These are phyloP conservation scores for Scaptomyza montana DNA, from an alignment of 1,140 invertebrate genomes.

Conservation along the genomic window DNA sequence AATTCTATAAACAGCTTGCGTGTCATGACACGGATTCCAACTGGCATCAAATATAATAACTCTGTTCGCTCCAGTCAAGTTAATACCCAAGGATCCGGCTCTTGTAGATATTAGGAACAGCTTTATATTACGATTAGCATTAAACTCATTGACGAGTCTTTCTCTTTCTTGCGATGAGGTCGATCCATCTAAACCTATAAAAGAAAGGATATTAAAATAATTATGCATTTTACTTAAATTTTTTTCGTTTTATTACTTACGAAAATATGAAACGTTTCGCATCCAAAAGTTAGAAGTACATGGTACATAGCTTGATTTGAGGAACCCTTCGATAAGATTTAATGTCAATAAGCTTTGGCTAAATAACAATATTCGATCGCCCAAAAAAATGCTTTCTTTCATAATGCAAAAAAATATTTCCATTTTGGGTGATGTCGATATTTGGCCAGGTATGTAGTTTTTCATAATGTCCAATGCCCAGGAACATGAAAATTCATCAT, in stretches of 20 bases:
- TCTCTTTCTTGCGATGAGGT: conserved; percentile 97
- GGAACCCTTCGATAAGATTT: conserved; percentile 98
- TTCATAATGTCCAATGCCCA: conserved; percentile 94
- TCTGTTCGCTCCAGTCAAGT: conserved; percentile 97
- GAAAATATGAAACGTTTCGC: conserved; percentile 94
- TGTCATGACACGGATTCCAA: conserved; percentile 99
- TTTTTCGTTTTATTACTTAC: conserved; percentile 86
- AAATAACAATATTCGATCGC: conserved; percentile 97
- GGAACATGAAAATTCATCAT: conserved; percentile 92
- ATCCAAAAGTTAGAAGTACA: conserved; percentile 91
- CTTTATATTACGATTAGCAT: conserved; percentile 94
- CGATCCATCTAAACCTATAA: conserved; percentile 94
- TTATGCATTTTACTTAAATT: background rate
- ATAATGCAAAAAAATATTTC: conserved; percentile 96
- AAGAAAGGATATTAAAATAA: background rate
- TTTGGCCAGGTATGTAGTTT: conserved; percentile 93
- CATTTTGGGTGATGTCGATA: conserved; percentile 98
- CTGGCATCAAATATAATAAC: conserved; percentile 99
- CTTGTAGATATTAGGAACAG: conserved; percentile 98
- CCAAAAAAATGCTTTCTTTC: conserved; percentile 92
- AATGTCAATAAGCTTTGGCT: conserved; percentile 98
- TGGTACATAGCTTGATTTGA: conserved; percentile 92
- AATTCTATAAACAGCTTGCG: conserved; percentile 98
- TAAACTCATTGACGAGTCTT: conserved; percentile 98
- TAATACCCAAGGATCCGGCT: conserved; percentile 98